Evolutionary conservation across 1,140 invertebrate species (phyloP), one percentile per base, ranked within the genome.

Genomic region (Gryon sp.): DNA sequence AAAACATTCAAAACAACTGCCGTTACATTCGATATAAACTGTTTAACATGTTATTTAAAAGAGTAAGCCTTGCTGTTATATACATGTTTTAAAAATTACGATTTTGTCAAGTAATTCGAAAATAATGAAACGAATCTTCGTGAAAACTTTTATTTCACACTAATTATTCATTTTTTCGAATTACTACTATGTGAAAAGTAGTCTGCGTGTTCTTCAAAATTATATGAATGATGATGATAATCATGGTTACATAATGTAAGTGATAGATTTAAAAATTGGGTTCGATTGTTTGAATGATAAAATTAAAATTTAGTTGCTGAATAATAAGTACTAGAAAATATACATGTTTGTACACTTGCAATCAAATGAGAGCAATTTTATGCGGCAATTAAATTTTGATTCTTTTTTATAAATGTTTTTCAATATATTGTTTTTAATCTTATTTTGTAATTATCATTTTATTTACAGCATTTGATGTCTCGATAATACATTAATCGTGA

Each of bases 1-100:
- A n/a, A n/a, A n/a, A n/a, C n/a, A 57, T 52, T 55, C 22, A 11
- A 50, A 75, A 75, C 60, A n/a, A n/a, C n/a, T 74, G 60, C 70
- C 70, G 60, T 60, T 74, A 22, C n/a, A 53, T 66, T 59, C 53
- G 32, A 66, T 66, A 43, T 43, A 24, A 11, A 72, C 20, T 52
- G 41, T 60, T 53, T 60, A 45, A 70, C 11, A 36, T n/a, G n/a
- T n/a, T n/a, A 26, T 28, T 60, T 68, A 46, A n/a, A 26, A 45
- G 26, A 26, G n/a, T 45, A 55, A 50, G 24, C 14, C 15, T 28
- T 34, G 26, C 57, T 57, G 34, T 50, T 70, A 53, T 43, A 60
- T n/a, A n/a, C 66, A 26, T 28, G 16, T 68, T 57, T 57, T 38
- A 30, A 48, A 41, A 53, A 50, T 46, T n/a, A n/a, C n/a, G 8